Evolutionary conservation across 1,140 invertebrate species (phyloP), one percentile per base, ranked within the genome.

Genomic region (Brachionus sp.): DNA sequence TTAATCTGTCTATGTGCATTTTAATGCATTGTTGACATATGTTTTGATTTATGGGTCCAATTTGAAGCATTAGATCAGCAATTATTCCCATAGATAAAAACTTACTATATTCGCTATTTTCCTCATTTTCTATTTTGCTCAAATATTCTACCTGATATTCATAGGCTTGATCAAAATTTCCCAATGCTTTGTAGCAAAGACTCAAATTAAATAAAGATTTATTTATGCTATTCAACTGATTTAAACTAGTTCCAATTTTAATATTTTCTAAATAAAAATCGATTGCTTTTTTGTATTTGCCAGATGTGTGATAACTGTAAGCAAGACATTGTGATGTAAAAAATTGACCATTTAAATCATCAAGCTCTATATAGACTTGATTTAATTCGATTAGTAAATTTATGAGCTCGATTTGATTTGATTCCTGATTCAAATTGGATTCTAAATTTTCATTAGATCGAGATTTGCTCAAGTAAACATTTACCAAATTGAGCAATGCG

Each of bases 271-370:
- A 42, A 66, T 80, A 80, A 37, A 16, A 80, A 16, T 80, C 50
- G 16, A 80, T 80, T 9, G 77, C 77, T 80, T 62, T 16, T 42
- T 64, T 66, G 9, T 62, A 80, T 44, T 80, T 57, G 10, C 50
- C 50, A 44, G 33, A 62, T 25, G 50, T 66, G 25, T 62, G 62
- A 19, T 80, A 66, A 13, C 7, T 80, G n/a, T 66, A 80, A 33
- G 77, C 77, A 19, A 80, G 33, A 25, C 77, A 80, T 64, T 80
- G 77, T 5, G 77, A 57, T n/a, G 62, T 66, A 29, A 80, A 80
- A 57, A 80, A 42, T 80, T 80, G 77, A 10, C 77, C 77, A 62
- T 66, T 80, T 29, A 80, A 42, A 62, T 80, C 77, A 29, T 62
- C 13, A 12, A 80, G 23, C 23, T 80, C 19, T 4, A 62, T 29